These are phyloP conservation scores for Linnaemya tessellans DNA, from an alignment of 2,888 invertebrate genomes.

Conservation along the genomic window DNA sequence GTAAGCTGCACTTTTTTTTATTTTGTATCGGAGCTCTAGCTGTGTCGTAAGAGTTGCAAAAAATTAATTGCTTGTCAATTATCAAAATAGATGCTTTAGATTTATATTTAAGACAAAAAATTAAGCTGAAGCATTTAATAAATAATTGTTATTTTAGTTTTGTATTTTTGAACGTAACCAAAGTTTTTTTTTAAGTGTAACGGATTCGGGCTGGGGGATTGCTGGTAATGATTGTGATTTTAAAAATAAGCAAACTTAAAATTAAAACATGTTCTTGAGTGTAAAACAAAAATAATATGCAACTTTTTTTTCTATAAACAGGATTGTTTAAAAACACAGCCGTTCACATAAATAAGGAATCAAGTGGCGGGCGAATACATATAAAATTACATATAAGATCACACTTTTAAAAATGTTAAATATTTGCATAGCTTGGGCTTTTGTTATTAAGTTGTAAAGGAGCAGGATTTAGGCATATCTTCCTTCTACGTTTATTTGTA, in stretches of 20 bases:
- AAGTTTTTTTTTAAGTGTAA: constrained; percentile 33
- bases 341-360: not conserved
- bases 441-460: too few species aligned
- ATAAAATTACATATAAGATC: too few species aligned
- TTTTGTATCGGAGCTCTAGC: constrained; percentile 66
- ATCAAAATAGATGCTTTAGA: constrained; percentile 61
- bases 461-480: too few species aligned
- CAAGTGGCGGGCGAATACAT: too few species aligned
- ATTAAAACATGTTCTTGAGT: not conserved
- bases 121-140: constrained; percentile 68
- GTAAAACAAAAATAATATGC: not conserved
- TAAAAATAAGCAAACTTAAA: constrained; percentile 15
- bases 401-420: too few species aligned
- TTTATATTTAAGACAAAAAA: constrained; percentile 54
- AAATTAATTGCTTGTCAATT: constrained; percentile 67
- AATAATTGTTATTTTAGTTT: constrained; percentile 44
- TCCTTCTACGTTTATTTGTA: too few species aligned
- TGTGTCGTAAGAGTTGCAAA: constrained; percentile 74
- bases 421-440: too few species aligned
- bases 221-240: constrained; percentile 15
- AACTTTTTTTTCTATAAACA: not conserved
- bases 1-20: constrained; percentile 66
- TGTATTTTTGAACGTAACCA: constrained; percentile 38
- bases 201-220: not conserved
- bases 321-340: not conserved